A percentile compares a stretch with the other conserved stretches of the same genome.
These are phyloP conservation scores for Pelecanoides urinatrix DNA, from an alignment of 2,113 vertebrate genomes.

Conservation along the genomic window DNA sequence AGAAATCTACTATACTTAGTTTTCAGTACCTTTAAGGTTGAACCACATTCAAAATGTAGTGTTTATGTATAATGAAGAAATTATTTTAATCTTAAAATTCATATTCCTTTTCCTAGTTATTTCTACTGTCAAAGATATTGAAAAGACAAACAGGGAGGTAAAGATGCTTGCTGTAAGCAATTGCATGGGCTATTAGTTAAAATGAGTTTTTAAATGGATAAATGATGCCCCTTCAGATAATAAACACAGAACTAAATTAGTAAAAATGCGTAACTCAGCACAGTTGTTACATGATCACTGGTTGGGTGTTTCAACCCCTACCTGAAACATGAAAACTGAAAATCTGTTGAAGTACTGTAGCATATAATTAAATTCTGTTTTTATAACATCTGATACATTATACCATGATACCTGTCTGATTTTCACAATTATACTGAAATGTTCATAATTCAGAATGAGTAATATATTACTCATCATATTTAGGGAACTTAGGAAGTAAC, in stretches of 20 bases:
- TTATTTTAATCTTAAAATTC: neutral
- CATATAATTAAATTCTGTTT: neutral
- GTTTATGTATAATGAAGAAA: neutral
- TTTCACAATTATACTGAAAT: neutral
- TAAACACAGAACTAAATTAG: neutral
- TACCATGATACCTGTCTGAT: neutral
- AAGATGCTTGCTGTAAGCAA: constrained; percentile 40
- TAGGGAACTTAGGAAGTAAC: neutral
- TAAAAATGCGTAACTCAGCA: neutral
- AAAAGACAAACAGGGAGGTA: neutral
- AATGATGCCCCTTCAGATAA: neutral
- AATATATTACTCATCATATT: neutral
- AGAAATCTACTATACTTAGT: neutral
- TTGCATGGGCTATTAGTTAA: constrained; percentile 31
- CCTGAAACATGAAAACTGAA: neutral
- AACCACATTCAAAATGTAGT: neutral
- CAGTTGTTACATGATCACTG: neutral
- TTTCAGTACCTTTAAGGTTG: neutral
- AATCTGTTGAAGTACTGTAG: neutral
- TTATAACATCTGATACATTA: neutral
- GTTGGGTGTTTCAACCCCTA: neutral
- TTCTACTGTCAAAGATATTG: neutral
- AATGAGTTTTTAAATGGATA: constrained; percentile 37
- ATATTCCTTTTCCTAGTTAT: neutral
- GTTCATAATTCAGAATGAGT: neutral